Evolutionary conservation across 2,113 vertebrate genomes (phyloP).

Genomic region (Isurus oxyrinchus): DNA sequence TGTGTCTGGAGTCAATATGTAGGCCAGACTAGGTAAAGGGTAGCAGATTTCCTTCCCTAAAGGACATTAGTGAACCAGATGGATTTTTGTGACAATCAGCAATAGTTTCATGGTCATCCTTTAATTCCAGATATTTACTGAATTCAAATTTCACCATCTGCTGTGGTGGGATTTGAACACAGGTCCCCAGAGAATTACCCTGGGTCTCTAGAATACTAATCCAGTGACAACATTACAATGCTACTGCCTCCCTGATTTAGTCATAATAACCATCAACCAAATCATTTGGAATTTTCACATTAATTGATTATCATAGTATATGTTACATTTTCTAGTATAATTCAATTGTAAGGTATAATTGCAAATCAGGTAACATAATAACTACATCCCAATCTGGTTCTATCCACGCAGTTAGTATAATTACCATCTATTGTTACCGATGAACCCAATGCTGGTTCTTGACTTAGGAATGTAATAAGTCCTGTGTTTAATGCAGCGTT

Average conservation of each 20-base stretch:
- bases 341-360: background rate
- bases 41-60: too few relatives aligned
- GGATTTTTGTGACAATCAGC: too few relatives aligned
- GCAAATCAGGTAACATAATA: background rate
- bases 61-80: too few relatives aligned
- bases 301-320: background rate
- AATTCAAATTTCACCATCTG: too few relatives aligned
- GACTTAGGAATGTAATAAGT: background rate
- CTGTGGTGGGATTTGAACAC: too few relatives aligned
- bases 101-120: too few relatives aligned
- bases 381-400: background rate
- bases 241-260: background rate
- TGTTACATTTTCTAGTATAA: background rate
- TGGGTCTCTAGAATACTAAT: too few relatives aligned
- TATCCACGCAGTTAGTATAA: background rate
- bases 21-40: too few relatives aligned
- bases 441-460: background rate
- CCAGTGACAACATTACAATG: too few relatives aligned
- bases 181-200: too few relatives aligned
- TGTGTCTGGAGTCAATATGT: too few relatives aligned
- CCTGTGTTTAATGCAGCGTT: background rate
- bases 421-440: background rate
- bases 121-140: too few relatives aligned
- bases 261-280: background rate
- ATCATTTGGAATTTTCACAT: background rate